phyloP scores from a whole-genome alignment of 2,113 vertebrate genomes.

The Gallinago media region DNA sequence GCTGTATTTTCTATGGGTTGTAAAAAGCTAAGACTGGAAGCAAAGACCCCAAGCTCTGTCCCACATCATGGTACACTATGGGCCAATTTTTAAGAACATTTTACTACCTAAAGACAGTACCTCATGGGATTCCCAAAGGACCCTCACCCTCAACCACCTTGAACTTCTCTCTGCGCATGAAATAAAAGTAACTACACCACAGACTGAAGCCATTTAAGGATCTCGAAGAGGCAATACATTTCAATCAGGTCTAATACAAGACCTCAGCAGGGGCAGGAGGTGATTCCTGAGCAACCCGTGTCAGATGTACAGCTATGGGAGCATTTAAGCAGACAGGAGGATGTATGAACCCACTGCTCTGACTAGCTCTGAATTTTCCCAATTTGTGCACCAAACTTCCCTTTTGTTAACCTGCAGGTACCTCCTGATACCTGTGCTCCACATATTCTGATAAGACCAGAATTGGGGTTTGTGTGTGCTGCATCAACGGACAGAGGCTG shows the following conservation, averaged over 20 bases:
- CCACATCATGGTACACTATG: neutral
- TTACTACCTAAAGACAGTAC: neutral
- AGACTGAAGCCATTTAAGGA: neutral
- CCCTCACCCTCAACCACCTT: neutral
- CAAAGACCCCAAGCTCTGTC: neutral
- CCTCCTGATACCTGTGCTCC: neutral
- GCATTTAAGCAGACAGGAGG: neutral
- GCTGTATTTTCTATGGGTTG: neutral
- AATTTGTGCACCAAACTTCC: neutral
- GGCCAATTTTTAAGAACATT: neutral
- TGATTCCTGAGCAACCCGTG: neutral
- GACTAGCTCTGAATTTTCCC: neutral
- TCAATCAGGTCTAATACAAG: neutral
- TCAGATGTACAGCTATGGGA: rapidly evolving
- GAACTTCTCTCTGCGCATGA: neutral
- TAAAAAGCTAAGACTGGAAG: neutral
- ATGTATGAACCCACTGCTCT: neutral
- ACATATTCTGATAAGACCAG: neutral
- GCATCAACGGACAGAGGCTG: neutral
- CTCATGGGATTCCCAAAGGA: rapidly evolving
- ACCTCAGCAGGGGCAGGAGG: neutral
- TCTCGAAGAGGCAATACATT: neutral
- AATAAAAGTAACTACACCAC: neutral
- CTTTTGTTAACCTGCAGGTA: neutral
- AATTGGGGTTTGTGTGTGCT: neutral